Percentiles rank a stretch among this genome's conserved stretches.
phyloP scores from a whole-genome alignment of 1,140 invertebrate genomes.

The Camponotus floridanus region DNA sequence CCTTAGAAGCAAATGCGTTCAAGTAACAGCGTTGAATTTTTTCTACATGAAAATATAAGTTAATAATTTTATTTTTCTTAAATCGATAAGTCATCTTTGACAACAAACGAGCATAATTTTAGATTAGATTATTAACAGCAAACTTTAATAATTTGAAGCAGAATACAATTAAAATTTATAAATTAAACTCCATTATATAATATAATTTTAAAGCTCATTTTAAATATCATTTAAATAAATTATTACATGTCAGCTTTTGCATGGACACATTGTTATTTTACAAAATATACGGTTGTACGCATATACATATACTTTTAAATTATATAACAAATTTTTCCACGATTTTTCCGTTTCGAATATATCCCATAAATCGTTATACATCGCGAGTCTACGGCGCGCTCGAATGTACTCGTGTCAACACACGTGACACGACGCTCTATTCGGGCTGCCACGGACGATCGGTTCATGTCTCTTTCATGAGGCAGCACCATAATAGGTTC shows the following conservation, averaged over 20 bases:
- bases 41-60: background rate
- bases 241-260: background rate
- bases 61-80: background rate
- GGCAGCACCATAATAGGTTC: constrained; percentile 75
- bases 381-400: constrained; percentile 60
- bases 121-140: background rate
- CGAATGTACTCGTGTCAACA: constrained; percentile 74
- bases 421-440: constrained; percentile 72
- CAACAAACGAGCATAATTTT: background rate
- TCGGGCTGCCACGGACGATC: constrained; percentile 64
- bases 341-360: constrained; percentile 28
- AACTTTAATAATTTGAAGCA: background rate
- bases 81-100: background rate
- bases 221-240: background rate
- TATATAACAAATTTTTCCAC: constrained; percentile 20
- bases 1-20: constrained; percentile 10
- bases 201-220: background rate
- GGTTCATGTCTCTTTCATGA: constrained; percentile 78
- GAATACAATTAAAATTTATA: background rate
- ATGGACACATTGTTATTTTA: background rate
- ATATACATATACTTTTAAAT: background rate
- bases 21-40: constrained; percentile 1
- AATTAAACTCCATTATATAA: background rate
- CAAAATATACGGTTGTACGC: background rate
- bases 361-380: constrained; percentile 69